phyloP scores from a whole-genome alignment of 2,113 vertebrate genomes.

The Plecotus auritus region DNA sequence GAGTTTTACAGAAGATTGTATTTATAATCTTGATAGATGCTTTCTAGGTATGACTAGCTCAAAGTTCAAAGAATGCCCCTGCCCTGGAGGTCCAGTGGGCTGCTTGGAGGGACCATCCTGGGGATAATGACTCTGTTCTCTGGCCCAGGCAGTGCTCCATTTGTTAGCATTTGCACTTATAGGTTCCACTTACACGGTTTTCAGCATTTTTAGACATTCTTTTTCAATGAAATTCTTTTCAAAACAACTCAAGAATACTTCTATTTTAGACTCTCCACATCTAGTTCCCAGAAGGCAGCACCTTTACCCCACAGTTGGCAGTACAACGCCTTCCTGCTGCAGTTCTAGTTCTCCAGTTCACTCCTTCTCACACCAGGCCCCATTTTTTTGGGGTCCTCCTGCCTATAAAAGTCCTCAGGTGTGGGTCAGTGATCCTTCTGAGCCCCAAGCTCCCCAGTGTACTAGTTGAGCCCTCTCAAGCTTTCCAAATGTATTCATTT shows the following conservation, averaged over 20 bases:
- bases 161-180: neutral
- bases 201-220: neutral
- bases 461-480: neutral
- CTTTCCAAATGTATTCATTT: neutral
- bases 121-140: neutral
- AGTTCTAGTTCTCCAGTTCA: no score
- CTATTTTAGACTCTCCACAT: neutral
- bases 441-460: neutral
- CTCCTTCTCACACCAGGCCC: rapidly evolving
- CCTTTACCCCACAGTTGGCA: rapidly evolving
- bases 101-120: rapidly evolving
- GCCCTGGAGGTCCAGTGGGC: neutral
- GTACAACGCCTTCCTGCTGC: rapidly evolving
- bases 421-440: neutral
- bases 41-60: neutral
- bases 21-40: neutral
- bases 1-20: neutral
- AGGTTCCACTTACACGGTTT: neutral
- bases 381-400: neutral
- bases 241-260: neutral
- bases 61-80: neutral
- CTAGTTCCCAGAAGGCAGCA: rapidly evolving
- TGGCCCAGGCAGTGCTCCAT: neutral
- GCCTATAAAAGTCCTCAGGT: neutral
- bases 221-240: neutral